phyloP scores from a whole-genome alignment of 1,140 invertebrate species.

The Brachionus angularis region DNA sequence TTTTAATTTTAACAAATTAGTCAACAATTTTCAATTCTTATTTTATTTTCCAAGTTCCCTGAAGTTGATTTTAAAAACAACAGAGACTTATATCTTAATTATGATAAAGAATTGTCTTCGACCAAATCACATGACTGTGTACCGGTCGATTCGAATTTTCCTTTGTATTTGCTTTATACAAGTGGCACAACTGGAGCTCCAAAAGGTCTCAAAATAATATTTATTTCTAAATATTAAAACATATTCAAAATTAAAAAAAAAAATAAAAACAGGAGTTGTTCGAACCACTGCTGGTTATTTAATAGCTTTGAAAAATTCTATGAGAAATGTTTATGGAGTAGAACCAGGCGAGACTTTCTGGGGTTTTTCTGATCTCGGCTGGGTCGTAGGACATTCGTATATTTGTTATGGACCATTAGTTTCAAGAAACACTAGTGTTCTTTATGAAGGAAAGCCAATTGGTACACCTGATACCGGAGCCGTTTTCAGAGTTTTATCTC shows the following conservation, averaged over 20 bases:
- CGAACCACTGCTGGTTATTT: conserved; percentile 80
- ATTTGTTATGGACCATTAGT: conserved; percentile 84
- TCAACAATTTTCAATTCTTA: background rate
- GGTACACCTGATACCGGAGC: conserved; percentile 82
- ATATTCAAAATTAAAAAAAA: background rate
- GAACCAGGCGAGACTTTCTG: conserved; percentile 75
- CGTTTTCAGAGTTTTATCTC: conserved; percentile 81
- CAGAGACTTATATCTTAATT: conserved; percentile 68
- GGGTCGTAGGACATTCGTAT: conserved; percentile 77
- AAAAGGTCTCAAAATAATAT: conserved; percentile 47
- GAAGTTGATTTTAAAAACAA: conserved; percentile 50
- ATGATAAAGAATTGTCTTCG: conserved; percentile 68
- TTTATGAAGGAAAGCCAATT: conserved; percentile 91
- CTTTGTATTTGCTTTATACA: conserved; percentile 85
- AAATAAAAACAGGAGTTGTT: conserved; percentile 58
- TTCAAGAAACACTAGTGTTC: conserved; percentile 73
- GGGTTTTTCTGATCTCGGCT: conserved; percentile 77
- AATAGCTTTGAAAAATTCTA: conserved; percentile 75
- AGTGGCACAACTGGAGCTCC: conserved; percentile 76
- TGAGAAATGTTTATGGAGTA: conserved; percentile 76
- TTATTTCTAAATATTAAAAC: background rate
- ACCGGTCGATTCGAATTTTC: conserved; percentile 78
- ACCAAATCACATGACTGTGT: conserved; percentile 72
- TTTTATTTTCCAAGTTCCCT: conserved; percentile 14
- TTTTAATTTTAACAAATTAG: conserved; percentile 1